Conservation (phyloP, 2,888 invertebrate genomes). For the Lasioglossum pauxillum region DNA sequence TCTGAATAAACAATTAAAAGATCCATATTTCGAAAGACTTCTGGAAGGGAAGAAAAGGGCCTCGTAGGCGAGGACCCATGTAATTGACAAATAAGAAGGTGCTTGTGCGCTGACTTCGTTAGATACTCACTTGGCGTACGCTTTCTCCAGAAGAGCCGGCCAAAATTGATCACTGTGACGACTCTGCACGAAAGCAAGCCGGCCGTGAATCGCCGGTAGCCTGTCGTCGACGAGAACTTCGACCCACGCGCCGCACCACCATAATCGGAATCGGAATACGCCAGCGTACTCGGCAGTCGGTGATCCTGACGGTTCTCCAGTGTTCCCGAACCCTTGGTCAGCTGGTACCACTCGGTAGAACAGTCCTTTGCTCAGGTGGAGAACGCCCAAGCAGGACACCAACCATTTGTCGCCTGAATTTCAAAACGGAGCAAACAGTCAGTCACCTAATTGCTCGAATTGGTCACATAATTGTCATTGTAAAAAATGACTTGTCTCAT, state of each 20-base stretch:
- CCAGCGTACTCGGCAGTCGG: constrained; percentile 88
- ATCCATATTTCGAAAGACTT: not conserved
- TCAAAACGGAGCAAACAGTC: not conserved
- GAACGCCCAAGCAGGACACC: constrained; percentile 93
- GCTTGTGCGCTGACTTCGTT: not conserved
- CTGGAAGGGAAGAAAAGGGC: too few species aligned
- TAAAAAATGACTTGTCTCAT: too few species aligned
- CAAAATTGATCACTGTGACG: constrained; percentile 93
- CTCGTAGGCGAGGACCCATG: too few species aligned
- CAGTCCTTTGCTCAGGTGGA: constrained; percentile 93
- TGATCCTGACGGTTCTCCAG: constrained; percentile 85
- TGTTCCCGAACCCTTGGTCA: constrained; percentile 90
- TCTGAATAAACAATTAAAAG: not conserved
- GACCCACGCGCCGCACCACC: constrained; percentile 98
- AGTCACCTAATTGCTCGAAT: not conserved
- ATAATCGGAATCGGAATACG: constrained; percentile 94
- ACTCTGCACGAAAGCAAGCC: constrained; percentile 94
- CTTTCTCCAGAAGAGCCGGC: constrained; percentile 96
- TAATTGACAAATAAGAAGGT: constrained; percentile 20
- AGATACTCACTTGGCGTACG: constrained; percentile 93
- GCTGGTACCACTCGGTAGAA: constrained; percentile 97
- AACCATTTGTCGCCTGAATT: constrained; percentile 94
- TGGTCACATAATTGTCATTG: too few species aligned
- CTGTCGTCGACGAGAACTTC: constrained; percentile 96
- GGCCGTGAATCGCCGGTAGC: constrained; percentile 94